A percentile compares a stretch with the other conserved stretches of the same genome.
phyloP scores from a whole-genome alignment of 2,888 invertebrate genomes.

The Erebia ligea region DNA sequence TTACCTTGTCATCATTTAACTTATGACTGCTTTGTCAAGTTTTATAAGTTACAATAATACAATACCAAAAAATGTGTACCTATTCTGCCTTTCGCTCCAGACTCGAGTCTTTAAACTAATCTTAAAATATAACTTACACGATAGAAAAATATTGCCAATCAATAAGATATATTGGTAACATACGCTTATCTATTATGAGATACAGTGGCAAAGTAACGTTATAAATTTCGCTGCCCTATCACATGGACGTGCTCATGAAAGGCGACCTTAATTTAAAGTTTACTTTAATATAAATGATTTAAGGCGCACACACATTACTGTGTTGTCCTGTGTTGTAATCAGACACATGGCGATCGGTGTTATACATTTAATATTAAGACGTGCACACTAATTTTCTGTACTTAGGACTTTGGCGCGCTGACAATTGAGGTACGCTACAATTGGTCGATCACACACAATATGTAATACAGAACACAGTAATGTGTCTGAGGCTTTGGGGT shows the following conservation, averaged over 20 bases:
- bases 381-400: too few species aligned
- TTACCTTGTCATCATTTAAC: neutral
- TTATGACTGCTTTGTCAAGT: neutral
- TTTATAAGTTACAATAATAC: neutral
- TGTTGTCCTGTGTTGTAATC: neutral
- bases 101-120: constrained; percentile 40
- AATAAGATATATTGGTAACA: constrained; percentile 52
- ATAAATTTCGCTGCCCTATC: constrained; percentile 61
- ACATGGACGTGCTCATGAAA: constrained; percentile 69
- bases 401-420: neutral
- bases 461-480: neutral
- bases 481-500: neutral
- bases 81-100: constrained; percentile 42
- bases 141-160: constrained; percentile 52
- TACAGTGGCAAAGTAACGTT: constrained; percentile 54
- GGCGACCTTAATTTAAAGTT: constrained; percentile 66
- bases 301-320: neutral
- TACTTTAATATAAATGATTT: constrained; percentile 65
- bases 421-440: neutral
- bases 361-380: too few species aligned
- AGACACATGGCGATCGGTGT: neutral
- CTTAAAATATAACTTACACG: constrained; percentile 46
- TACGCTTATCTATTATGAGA: constrained; percentile 47
- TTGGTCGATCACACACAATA: neutral
- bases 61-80: constrained; percentile 21